Evolutionary conservation across 2,113 vertebrate genomes (phyloP), one percentile per base, ranked within the genome.

Genomic region (Callithrix jacchus): DNA sequence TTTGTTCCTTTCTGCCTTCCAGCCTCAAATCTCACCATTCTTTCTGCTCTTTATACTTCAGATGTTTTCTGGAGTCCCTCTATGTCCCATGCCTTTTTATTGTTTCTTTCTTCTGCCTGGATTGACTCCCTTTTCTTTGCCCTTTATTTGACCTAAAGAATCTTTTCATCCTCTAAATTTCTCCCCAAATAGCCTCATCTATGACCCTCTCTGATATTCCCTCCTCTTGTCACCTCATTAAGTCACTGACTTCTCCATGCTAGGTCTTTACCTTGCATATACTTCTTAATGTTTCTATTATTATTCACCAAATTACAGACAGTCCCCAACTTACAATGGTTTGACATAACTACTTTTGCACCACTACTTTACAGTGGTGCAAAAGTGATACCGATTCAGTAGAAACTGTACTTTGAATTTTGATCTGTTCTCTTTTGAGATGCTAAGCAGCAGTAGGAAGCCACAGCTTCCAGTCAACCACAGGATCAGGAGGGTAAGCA

Each of bases 21-120:
- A 49, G n/a, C 17, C 40, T 76, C 32, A 52, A n/a, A 20, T 21
- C 7, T 52, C 11, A 30, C 45, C 35, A n/a, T 76, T 66, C 4
- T 84, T 56, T 35, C 74, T 74, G 45, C 8, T 81, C 37, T 87
- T 54, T 74, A 35, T 37, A n/a, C 13, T 74, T 27, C 23, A 71
- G 35, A 68, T 56, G 8, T n/a, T 88, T 37, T 61, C 20, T 32
- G 8, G 9, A 40, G 8, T 25, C 27, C 18, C 61, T 42, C 27
- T 49, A 1, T 5, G 17, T 35, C 25, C n/a, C 18, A 0, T 40
- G 7, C 5, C 32, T 85, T 49, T 8, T 4, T 2, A 6, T 5
- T 4, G 0, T 47, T 58, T 70, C n/a, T 76, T 79, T 66, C 30
- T 30, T 64, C 13, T 79, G 30, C 40, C 20, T 37, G 20, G 3